Evolutionary conservation across 2,888 invertebrate species (phyloP), one percentile per base, ranked within the genome.

Genomic region (Salticus scenicus): DNA sequence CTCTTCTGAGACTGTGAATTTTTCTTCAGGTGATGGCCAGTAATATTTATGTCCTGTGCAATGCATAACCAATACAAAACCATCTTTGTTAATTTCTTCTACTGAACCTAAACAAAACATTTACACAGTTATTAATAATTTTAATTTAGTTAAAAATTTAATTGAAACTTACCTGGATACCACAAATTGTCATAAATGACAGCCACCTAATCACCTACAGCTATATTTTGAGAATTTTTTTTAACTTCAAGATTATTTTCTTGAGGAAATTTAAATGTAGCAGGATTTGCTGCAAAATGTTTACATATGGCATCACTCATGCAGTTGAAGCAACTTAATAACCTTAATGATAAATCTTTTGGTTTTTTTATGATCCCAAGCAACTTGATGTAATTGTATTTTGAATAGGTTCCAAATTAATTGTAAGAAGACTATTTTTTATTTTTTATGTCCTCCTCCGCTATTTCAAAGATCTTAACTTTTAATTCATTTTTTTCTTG

Each of bases 11-110:
- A 57, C 57, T 57, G 27, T 37, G 7, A 57, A 57, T 57, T n/a
- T 57, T 57, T 57, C 57, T n/a, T 12, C 57, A 5, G 57, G 57
- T 57, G 57, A 7, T 57, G 57, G 7, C 57, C 57, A 57, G 20
- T 57, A 57, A 57, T 57, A 57, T 1, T 57, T 57, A n/a, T 57
- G 1, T 57, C 57, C 57, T 10, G 20, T n/a, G 57, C 57, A 57
- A 57, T 57, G 57, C 57, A 57, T 57, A 57, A 24, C 20, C 57
- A 57, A 20, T 20, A 57, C 57, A 57, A n/a, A 57, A 57, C 57
- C 57, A n/a, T 57, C 57, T n/a, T 57, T 57, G 57, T 57, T 57
- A 57, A 57, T n/a, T 57, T 57, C 20, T 24, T 57, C 57, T 1
- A 57, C 20, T 57, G 57, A 57, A 7, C 57, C 57, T 57, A 37